phyloP scores from a whole-genome alignment of 2,888 invertebrate genomes.

The Polymixis lichenea region DNA sequence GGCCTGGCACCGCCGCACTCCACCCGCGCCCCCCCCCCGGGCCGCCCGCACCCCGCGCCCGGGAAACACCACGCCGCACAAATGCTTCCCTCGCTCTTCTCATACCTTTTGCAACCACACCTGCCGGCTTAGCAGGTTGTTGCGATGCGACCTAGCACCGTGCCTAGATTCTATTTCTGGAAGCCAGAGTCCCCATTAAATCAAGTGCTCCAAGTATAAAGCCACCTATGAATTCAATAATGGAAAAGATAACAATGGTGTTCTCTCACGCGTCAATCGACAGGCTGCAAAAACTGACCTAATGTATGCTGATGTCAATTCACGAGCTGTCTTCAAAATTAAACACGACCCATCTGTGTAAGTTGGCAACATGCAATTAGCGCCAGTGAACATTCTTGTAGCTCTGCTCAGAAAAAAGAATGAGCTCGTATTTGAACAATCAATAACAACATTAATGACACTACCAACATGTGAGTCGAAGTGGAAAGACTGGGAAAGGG shows the following conservation, averaged over 20 bases:
- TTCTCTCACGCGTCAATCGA: slow-evolving; percentile 42
- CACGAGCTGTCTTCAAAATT: slow-evolving; percentile 50
- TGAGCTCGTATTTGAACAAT: slow-evolving; percentile 67
- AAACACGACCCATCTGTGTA: slow-evolving; percentile 52
- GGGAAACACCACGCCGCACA: slow-evolving; percentile 74
- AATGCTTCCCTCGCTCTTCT: slow-evolving; percentile 76
- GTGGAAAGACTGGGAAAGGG: slow-evolving; percentile 74
- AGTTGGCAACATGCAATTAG: slow-evolving; percentile 56
- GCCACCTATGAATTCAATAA: slow-evolving; percentile 44
- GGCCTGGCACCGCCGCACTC: slow-evolving; percentile 67
- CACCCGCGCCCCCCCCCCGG: slow-evolving; percentile 56
- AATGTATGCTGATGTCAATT: slow-evolving; percentile 52
- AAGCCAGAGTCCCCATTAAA: slow-evolving; percentile 73
- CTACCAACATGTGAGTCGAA: slow-evolving; percentile 72
- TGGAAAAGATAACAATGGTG: slow-evolving; percentile 53
- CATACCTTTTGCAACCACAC: slow-evolving; percentile 81
- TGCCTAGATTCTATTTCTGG: slow-evolving; percentile 86
- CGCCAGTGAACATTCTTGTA: slow-evolving; percentile 26
- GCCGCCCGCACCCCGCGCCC: slow-evolving; percentile 65
- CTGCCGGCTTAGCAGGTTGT: slow-evolving; percentile 88
- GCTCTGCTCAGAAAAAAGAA: slow-evolving; percentile 31
- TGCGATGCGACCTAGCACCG: slow-evolving; percentile 81
- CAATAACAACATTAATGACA: slow-evolving; percentile 73
- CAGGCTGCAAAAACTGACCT: slow-evolving; percentile 51
- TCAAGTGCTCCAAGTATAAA: slow-evolving; percentile 48